A percentile compares a stretch with the other conserved stretches of the same genome.
Evolutionary conservation across 2,113 vertebrate species (phyloP).

Genomic region (Urocitellus parryii): DNA sequence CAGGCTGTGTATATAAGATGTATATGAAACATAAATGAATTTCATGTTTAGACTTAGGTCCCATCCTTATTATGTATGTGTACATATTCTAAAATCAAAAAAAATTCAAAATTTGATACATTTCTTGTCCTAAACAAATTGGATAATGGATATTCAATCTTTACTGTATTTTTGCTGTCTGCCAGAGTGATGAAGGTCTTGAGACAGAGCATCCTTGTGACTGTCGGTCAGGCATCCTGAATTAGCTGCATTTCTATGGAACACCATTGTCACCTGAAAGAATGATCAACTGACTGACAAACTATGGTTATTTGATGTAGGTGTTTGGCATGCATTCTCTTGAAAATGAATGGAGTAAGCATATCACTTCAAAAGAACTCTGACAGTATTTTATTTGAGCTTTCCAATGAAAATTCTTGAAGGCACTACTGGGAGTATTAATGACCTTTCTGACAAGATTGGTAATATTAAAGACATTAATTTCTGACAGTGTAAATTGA

Average conservation of each 20-base stretch:
- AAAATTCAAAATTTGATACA: too few relatives aligned
- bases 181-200: not conserved
- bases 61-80: too few relatives aligned
- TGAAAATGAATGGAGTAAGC: not conserved
- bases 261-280: not conserved
- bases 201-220: not conserved
- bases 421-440: not conserved
- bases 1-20: not conserved
- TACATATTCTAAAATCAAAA: too few relatives aligned
- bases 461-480: not conserved
- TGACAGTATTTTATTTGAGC: not conserved
- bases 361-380: not conserved
- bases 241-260: too few relatives aligned
- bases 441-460: not conserved
- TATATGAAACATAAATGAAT: too few relatives aligned
- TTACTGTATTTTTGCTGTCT: not conserved
- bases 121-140: too few relatives aligned
- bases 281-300: not conserved
- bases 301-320: not conserved
- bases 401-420: not conserved
- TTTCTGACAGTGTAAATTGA: not conserved
- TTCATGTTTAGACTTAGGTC: too few relatives aligned
- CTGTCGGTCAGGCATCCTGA: not conserved
- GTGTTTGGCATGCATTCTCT: not conserved
- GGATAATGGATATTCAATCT: not conserved